Evolutionary conservation across 2,888 invertebrate genomes (phyloP).

Genomic region (Dasypolia templi): DNA sequence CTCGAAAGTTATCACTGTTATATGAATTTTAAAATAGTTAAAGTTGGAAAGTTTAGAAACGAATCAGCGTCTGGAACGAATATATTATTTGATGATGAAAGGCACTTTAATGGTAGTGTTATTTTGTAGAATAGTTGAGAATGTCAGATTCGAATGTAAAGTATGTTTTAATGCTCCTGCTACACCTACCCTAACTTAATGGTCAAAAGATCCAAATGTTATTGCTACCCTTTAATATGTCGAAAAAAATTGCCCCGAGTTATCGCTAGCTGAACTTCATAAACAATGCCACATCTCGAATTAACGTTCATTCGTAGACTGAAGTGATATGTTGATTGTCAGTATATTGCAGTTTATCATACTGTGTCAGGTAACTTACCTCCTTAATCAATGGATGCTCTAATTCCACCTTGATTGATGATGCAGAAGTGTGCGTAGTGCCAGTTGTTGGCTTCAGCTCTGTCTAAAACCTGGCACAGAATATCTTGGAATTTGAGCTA

Average conservation of each 20-base stretch:
- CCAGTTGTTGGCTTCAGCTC: conserved; percentile 90
- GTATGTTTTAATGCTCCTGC: background rate
- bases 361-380: conserved; percentile 80
- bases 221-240: no score
- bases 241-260: no score
- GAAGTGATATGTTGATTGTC: background rate
- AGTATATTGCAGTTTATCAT: background rate
- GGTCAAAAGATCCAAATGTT: no score
- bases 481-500: background rate
- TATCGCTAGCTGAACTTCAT: no score
- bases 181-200: no score
- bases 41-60: conserved; percentile 18
- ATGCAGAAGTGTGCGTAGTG: conserved; percentile 92
- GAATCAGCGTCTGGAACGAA: conserved; percentile 34
- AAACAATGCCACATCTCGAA: no score
- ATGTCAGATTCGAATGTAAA: background rate
- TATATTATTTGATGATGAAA: conserved; percentile 28
- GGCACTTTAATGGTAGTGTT: conserved; percentile 3
- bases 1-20: conserved; percentile 92
- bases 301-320: background rate
- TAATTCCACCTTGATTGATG: conserved; percentile 92
- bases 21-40: conserved; percentile 32
- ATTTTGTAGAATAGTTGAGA: background rate
- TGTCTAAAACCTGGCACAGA: conserved; percentile 84
- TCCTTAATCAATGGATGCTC: conserved; percentile 91